Conservation (phyloP, 2,888 invertebrate genomes). For the Eristalinus sepulchralis region DNA sequence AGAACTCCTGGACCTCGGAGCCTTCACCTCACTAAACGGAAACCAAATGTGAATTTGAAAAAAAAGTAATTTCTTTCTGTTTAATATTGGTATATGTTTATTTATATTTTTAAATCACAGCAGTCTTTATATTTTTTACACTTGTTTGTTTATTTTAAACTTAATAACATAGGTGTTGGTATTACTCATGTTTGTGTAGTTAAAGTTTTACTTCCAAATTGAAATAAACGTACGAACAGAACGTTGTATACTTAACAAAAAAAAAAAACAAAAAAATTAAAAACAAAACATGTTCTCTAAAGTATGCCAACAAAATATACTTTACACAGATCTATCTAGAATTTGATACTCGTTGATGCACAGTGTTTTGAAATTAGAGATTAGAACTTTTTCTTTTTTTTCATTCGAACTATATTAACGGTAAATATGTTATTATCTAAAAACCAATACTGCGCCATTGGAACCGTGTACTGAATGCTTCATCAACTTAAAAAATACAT, state of each 20-base stretch:
- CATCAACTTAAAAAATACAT: slow-evolving; percentile 21
- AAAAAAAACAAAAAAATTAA: not conserved
- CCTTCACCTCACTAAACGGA: too few relatives aligned
- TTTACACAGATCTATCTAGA: slow-evolving; percentile 4
- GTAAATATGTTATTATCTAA: not conserved
- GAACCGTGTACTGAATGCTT: slow-evolving; percentile 28
- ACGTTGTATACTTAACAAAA: slow-evolving; percentile 26
- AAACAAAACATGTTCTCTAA: not conserved
- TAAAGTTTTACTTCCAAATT: slow-evolving; percentile 2
- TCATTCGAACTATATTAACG: not conserved
- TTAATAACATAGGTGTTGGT: slow-evolving; percentile 51
- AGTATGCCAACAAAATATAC: slow-evolving; percentile 19
- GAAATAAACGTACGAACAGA: slow-evolving; percentile 27
- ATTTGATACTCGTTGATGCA: slow-evolving; percentile 59
- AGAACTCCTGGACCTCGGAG: too few relatives aligned
- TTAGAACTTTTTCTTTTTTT: not conserved
- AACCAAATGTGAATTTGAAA: not conserved
- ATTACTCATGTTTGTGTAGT: slow-evolving; percentile 41
- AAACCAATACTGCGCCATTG: slow-evolving; percentile 56
- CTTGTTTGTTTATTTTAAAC: slow-evolving; percentile 48
- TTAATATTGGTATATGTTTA: slow-evolving; percentile 72
- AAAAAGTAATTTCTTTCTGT: slow-evolving; percentile 59
- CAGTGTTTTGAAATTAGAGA: slow-evolving; percentile 16
- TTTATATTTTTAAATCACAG: slow-evolving; percentile 80
- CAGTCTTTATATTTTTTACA: slow-evolving; percentile 78